These are phyloP conservation scores for Vesta saturnalis DNA, from an alignment of 2,888 invertebrate genomes.

Conservation along the genomic window DNA sequence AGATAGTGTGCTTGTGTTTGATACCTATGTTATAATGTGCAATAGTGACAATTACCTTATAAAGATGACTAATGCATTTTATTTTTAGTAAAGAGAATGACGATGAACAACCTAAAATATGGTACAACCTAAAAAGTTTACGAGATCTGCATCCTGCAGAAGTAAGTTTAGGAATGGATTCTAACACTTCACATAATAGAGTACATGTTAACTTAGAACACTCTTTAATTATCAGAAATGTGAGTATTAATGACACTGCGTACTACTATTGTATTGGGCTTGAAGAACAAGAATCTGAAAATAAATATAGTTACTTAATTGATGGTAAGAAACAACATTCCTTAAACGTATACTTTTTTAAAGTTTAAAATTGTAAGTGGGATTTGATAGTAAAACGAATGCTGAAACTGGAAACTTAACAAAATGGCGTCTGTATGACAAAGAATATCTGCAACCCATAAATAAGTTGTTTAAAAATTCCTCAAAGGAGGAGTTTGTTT, in stretches of 20 bases:
- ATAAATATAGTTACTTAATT: constrained; percentile 64
- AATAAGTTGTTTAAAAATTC: constrained; percentile 62
- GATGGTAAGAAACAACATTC: constrained; percentile 57
- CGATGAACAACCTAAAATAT: constrained; percentile 62
- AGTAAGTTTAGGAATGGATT: constrained; percentile 63
- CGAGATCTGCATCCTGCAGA: constrained; percentile 55
- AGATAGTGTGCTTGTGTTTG: not conserved
- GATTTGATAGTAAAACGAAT: constrained; percentile 34
- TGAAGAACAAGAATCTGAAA: constrained; percentile 57
- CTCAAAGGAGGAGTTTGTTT: constrained; percentile 58
- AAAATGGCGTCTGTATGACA: constrained; percentile 65
- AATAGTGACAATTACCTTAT: not conserved
- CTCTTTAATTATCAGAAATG: constrained; percentile 61
- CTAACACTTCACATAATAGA: constrained; percentile 60
- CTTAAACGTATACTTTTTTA: not conserved
- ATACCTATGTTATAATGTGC: too few relatives aligned
- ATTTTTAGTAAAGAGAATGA: constrained; percentile 58
- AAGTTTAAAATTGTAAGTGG: constrained; percentile 21
- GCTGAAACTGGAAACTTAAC: constrained; percentile 62
- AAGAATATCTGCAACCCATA: constrained; percentile 61
- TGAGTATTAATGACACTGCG: constrained; percentile 60
- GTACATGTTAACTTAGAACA: constrained; percentile 62
- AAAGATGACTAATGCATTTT: too few relatives aligned
- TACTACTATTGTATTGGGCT: constrained; percentile 64
- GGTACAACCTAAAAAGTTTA: constrained; percentile 63